A percentile compares a stretch with the other conserved stretches of the same genome.
Conservation (phyloP, 1,140 invertebrate species). For the Batillaria attramentaria region DNA sequence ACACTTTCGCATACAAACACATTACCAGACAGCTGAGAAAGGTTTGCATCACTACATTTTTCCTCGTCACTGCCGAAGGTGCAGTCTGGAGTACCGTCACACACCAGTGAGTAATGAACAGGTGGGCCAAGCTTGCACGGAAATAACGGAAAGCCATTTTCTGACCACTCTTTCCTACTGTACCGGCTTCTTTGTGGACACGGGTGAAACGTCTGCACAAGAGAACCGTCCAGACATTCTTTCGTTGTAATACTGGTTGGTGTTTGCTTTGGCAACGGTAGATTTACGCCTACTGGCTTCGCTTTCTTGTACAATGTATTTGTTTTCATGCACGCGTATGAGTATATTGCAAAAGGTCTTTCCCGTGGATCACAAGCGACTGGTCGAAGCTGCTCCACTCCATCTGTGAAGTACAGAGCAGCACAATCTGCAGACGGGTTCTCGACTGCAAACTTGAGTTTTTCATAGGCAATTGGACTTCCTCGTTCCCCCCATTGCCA, state of each 20-base stretch:
- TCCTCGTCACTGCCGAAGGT: neutral
- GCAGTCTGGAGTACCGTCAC: conserved; percentile 9
- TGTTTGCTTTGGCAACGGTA: neutral
- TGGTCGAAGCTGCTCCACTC: neutral
- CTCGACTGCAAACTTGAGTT: neutral
- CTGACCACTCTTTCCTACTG: neutral
- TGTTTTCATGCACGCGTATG: conserved; percentile 17
- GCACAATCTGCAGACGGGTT: neutral
- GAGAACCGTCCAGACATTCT: neutral
- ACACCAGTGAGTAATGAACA: conserved; percentile 13
- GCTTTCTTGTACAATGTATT: neutral
- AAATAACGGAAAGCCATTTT: neutral
- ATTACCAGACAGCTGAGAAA: neutral
- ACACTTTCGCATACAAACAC: neutral
- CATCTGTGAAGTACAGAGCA: neutral
- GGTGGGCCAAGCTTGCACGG: neutral
- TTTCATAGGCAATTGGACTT: neutral
- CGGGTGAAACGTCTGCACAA: neutral
- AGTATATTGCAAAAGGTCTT: neutral
- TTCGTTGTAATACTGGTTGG: neutral
- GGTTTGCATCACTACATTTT: neutral
- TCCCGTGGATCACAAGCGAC: neutral
- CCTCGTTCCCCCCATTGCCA: conserved; percentile 6
- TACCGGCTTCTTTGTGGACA: neutral
- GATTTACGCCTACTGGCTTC: neutral